These are phyloP conservation scores for Tridacna gigas DNA, from an alignment of 2,888 invertebrate species.

Conservation along the genomic window DNA sequence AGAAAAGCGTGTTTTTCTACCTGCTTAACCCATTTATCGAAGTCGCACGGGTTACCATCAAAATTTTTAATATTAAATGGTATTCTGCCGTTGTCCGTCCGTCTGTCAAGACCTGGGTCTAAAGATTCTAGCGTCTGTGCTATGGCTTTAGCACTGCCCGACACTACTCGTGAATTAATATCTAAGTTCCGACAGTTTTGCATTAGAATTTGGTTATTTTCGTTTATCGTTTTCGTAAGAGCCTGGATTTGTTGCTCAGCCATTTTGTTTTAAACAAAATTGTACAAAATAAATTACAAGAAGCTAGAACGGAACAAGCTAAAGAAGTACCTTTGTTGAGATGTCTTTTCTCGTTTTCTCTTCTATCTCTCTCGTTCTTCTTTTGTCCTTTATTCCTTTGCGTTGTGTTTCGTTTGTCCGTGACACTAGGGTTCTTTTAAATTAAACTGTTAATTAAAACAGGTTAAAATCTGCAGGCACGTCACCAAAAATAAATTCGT, in stretches of 20 bases:
- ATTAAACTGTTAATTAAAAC: too few species aligned
- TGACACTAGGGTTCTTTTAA: too few species aligned
- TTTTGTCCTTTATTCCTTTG: neutral
- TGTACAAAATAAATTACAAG: neutral
- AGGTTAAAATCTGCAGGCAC: neutral
- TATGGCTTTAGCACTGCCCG: neutral
- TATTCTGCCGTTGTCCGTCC: constrained; percentile 6
- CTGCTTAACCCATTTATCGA: constrained; percentile 5
- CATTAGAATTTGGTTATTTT: constrained; percentile 5
- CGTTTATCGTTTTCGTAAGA: neutral
- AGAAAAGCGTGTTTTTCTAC: constrained; percentile 1
- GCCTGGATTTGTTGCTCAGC: constrained; percentile 8
- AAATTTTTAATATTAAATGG: neutral
- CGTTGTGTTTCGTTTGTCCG: neutral
- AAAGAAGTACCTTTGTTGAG: neutral
- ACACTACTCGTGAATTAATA: neutral
- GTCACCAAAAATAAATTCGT: neutral
- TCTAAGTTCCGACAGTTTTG: neutral
- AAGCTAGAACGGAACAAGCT: neutral
- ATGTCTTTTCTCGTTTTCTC: neutral
- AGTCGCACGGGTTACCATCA: neutral
- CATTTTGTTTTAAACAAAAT: neutral
- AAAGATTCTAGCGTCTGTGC: neutral
- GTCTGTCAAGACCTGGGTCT: neutral
- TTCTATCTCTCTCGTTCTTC: neutral